phyloP scores from a whole-genome alignment of 2,113 vertebrate species.

The Gymnobelideus leadbeateri region DNA sequence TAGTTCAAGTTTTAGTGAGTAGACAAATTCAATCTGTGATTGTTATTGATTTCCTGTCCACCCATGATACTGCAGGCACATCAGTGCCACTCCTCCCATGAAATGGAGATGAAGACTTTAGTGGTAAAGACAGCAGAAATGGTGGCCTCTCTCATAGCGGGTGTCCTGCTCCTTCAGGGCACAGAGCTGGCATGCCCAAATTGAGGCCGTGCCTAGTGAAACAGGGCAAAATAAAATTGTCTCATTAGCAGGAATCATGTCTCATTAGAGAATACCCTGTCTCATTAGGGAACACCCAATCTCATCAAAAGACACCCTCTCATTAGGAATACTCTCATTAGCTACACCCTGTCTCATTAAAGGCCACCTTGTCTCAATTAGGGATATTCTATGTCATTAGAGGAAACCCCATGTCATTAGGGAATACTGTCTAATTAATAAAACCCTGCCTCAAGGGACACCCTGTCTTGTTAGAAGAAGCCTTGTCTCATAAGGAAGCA shows the following conservation, averaged over 20 bases:
- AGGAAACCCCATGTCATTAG: constrained; percentile 9
- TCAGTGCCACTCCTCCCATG: not conserved
- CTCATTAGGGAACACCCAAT: constrained; percentile 5
- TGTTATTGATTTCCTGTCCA: not conserved
- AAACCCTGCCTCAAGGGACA: not conserved
- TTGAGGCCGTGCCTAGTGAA: not conserved
- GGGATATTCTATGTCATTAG: not conserved
- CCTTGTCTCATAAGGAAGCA: not conserved
- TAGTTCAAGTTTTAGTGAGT: not conserved
- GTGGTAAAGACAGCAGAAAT: not conserved
- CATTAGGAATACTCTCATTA: constrained; percentile 6
- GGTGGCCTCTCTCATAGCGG: not conserved
- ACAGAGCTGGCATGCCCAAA: not conserved
- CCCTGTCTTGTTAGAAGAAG: constrained; percentile 5
- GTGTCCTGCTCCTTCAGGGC: not conserved
- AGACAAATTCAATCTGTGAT: not conserved
- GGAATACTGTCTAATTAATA: constrained; percentile 2
- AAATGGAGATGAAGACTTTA: constrained; percentile 1
- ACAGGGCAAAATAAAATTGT: constrained; percentile 7
- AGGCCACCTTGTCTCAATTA: constrained; percentile 3
- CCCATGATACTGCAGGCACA: not conserved
- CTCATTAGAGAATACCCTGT: constrained; percentile 8
- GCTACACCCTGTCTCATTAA: constrained; percentile 1
- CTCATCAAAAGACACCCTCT: constrained; percentile 8
- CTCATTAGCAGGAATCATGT: constrained; percentile 8